phyloP scores from a whole-genome alignment of 1,140 invertebrate species.

The Diplogasteroides magnus region DNA sequence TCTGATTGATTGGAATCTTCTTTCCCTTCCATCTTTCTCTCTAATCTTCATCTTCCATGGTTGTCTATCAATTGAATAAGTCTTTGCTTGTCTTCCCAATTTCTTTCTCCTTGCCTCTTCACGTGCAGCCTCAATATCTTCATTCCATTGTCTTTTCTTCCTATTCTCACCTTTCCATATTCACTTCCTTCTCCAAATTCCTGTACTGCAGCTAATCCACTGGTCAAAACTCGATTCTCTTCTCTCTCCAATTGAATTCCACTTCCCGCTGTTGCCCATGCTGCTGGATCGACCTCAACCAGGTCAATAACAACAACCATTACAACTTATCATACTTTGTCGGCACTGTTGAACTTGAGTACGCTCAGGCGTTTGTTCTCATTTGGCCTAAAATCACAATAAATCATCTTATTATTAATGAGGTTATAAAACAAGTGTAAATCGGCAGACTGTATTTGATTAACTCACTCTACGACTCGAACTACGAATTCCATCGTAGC shows the following conservation, averaged over 20 bases:
- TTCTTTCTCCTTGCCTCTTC: slow-evolving; percentile 53
- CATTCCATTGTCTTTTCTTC: not conserved
- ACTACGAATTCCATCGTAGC: slow-evolving; percentile 34
- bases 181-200: slow-evolving; percentile 51
- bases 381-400: slow-evolving; percentile 29
- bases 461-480: slow-evolving; percentile 30
- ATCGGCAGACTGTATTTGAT: too few relatives aligned
- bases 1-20: slow-evolving; percentile 45
- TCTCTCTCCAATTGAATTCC: slow-evolving; percentile 40
- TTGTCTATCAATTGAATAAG: slow-evolving; percentile 46
- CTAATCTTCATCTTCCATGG: slow-evolving; percentile 43
- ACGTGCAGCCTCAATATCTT: slow-evolving; percentile 35
- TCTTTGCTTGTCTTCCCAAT: slow-evolving; percentile 40
- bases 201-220: slow-evolving; percentile 15
- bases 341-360: slow-evolving; percentile 46
- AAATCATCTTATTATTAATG: too few relatives aligned
- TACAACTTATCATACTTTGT: slow-evolving; percentile 39
- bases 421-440: too few relatives aligned
- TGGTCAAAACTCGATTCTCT: slow-evolving; percentile 39
- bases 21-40: slow-evolving; percentile 30
- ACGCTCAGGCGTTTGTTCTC: slow-evolving; percentile 38
- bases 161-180: slow-evolving; percentile 35
- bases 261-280: slow-evolving; percentile 28
- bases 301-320: not conserved
- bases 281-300: slow-evolving; percentile 6